A percentile compares a stretch with the other conserved stretches of the same genome.
Evolutionary conservation across 2,888 invertebrate species (phyloP).

Genomic region (Cantharis rustica): DNA sequence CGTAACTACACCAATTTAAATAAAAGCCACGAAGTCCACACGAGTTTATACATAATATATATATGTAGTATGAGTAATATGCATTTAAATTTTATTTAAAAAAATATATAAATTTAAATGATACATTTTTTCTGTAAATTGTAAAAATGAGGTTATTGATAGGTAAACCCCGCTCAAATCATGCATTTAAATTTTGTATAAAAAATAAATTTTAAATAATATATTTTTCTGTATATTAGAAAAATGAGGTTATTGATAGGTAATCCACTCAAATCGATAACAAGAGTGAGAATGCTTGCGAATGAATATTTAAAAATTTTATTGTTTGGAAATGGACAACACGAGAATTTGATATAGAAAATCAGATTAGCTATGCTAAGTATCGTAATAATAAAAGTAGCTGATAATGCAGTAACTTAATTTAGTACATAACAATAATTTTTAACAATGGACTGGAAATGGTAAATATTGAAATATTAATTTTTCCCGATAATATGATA

Average conservation of each 20-base stretch:
- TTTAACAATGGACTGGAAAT: neutral
- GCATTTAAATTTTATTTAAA: neutral
- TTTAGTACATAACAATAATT: neutral
- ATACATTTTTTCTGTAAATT: neutral
- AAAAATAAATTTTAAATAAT: too few species aligned
- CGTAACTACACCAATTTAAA: neutral
- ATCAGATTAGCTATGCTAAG: neutral
- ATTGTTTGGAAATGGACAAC: neutral
- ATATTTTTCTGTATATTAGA: neutral
- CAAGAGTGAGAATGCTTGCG: neutral
- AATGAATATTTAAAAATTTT: neutral
- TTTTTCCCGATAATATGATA: neutral
- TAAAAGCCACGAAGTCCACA: neutral
- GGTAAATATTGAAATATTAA: neutral
- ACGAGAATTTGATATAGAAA: neutral
- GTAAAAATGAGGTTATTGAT: neutral
- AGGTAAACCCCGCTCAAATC: neutral
- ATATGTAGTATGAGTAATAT: neutral
- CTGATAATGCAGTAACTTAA: neutral
- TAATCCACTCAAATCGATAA: neutral
- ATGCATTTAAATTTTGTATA: too few species aligned
- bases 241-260: neutral
- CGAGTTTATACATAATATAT: neutral
- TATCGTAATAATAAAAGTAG: neutral
- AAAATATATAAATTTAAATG: neutral